Percentiles rank a stretch among this genome's conserved stretches.
phyloP scores from a whole-genome alignment of 2,888 invertebrate genomes.

The Aelia acuminata region DNA sequence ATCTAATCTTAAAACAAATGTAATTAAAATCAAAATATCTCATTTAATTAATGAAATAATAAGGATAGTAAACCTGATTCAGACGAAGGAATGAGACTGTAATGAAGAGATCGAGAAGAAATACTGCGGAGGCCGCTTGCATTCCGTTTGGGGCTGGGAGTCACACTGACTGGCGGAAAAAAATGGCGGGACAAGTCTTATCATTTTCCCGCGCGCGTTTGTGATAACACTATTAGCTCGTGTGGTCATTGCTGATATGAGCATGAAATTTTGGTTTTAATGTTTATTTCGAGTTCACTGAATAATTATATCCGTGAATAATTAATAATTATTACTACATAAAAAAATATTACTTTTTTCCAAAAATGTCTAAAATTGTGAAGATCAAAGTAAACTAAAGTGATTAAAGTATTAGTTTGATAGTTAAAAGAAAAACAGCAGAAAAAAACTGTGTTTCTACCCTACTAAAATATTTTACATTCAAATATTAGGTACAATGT shows the following conservation, averaged over 20 bases:
- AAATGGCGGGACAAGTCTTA: constrained; percentile 14
- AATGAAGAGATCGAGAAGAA: not conserved
- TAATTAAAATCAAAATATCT: too few relatives aligned
- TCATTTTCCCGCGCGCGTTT: not conserved
- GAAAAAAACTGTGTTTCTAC: too few relatives aligned
- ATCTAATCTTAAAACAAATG: too few relatives aligned
- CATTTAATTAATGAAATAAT: not conserved
- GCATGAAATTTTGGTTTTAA: not conserved
- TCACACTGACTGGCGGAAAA: not conserved
- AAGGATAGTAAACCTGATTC: not conserved
- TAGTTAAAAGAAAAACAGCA: too few relatives aligned
- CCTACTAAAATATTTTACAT: too few relatives aligned
- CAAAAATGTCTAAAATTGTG: too few relatives aligned
- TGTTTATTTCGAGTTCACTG: not conserved
- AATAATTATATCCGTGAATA: not conserved
- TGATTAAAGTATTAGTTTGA: too few relatives aligned
- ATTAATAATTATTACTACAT: too few relatives aligned
- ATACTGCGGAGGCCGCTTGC: not conserved
- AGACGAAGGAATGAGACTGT: not conserved
- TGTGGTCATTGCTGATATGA: not conserved
- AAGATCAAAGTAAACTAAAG: too few relatives aligned
- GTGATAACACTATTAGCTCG: not conserved
- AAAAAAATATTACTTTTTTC: too few relatives aligned
- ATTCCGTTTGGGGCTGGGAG: constrained; percentile 32
- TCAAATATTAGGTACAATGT: too few relatives aligned